phyloP scores from a whole-genome alignment of 2,888 invertebrate species.

The Drosophila seclusa region DNA sequence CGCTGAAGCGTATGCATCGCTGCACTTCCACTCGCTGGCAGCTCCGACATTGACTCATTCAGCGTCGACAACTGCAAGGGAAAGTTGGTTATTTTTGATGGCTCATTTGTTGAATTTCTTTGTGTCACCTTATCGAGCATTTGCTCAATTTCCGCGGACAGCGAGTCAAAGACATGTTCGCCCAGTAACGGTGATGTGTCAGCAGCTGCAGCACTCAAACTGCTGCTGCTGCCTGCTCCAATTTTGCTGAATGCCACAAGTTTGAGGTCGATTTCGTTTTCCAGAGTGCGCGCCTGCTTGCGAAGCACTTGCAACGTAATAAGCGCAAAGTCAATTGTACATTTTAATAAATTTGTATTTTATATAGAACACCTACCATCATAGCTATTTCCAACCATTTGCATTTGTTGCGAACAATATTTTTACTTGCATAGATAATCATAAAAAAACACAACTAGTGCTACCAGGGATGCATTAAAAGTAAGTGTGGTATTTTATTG shows the following conservation, averaged over 20 bases:
- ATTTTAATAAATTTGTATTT: not conserved
- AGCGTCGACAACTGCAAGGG: slow-evolving; percentile 88
- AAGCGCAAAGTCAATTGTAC: too few species aligned
- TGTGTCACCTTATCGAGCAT: slow-evolving; percentile 90
- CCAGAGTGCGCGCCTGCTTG: slow-evolving; percentile 95
- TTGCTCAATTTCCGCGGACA: slow-evolving; percentile 96
- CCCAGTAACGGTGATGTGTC: slow-evolving; percentile 94
- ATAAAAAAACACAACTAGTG: slow-evolving; percentile 18
- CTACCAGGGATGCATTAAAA: slow-evolving; percentile 30
- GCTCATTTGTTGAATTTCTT: not conserved
- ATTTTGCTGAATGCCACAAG: slow-evolving; percentile 97
- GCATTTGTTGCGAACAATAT: slow-evolving; percentile 51
- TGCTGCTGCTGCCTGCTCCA: slow-evolving; percentile 88
- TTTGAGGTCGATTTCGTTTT: slow-evolving; percentile 98
- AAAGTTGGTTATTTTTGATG: not conserved
- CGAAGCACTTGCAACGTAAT: slow-evolving; percentile 88
- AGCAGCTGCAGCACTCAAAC: slow-evolving; percentile 85
- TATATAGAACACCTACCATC: slow-evolving; percentile 69
- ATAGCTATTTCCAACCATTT: slow-evolving; percentile 80
- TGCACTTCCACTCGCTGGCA: slow-evolving; percentile 92
- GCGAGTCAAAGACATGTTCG: slow-evolving; percentile 96
- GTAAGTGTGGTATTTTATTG: slow-evolving; percentile 15
- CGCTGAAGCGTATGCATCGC: slow-evolving; percentile 97
- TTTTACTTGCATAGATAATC: slow-evolving; percentile 36
- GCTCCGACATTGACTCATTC: slow-evolving; percentile 94